Conservation (phyloP, 2,797 vertebrate species). For the Enteromius viviparus region DNA sequence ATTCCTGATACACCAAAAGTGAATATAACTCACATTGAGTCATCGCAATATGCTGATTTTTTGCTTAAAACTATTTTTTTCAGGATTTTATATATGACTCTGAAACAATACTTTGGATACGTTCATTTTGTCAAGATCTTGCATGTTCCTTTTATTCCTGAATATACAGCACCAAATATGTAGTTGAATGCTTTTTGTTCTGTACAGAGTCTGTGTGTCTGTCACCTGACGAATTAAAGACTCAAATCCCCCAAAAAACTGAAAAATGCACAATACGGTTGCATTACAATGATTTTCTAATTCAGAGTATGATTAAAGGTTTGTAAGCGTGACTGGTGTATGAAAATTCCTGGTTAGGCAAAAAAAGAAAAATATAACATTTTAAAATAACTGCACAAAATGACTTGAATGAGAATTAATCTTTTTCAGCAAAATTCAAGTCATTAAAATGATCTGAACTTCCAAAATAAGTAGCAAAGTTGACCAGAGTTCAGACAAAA, state of each 20-base stretch:
- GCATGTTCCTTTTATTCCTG: neutral
- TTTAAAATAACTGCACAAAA: neutral
- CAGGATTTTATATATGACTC: neutral
- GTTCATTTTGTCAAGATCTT: neutral
- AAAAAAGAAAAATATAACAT: neutral
- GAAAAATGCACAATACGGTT: neutral
- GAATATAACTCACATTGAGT: neutral
- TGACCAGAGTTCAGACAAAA: neutral
- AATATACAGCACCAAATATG: neutral
- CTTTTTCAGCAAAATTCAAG: neutral
- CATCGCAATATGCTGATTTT: no score
- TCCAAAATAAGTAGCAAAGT: neutral
- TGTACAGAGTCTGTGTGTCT: neutral
- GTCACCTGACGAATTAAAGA: neutral
- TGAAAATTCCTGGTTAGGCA: neutral
- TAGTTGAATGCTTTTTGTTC: neutral
- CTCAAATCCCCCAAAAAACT: neutral
- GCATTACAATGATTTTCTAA: neutral
- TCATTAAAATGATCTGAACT: neutral
- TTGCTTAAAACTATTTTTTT: no score
- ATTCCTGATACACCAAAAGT: neutral
- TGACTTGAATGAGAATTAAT: neutral
- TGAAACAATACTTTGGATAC: no score
- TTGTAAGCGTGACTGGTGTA: neutral
- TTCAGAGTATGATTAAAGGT: neutral